Base-by-base conservation (phyloP, 2,797 vertebrate genomes). In the Perodicticus potto region DNA sequence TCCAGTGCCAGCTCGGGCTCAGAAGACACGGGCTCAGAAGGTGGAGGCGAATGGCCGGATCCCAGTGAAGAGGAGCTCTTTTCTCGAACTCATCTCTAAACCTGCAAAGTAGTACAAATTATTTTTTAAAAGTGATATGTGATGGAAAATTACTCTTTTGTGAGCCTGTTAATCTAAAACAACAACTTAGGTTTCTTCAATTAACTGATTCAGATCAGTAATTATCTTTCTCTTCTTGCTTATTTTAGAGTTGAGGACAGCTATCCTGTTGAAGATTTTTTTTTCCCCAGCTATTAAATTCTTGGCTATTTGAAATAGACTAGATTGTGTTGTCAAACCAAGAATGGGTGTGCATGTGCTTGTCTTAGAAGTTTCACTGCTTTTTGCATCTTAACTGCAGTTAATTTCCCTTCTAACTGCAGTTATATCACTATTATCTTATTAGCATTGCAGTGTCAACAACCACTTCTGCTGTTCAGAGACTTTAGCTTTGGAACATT, bases 281-380 rank as follows among this genome's bases (percentile, higher is more conserved):
- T 95, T 89, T 82, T 70, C 19, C 82, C 53, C 17, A 96, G 94
- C 98, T 98, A 98, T 98, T 98, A 89, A 97, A 97, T 98, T 97
- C 98, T 98, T 98, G 98, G 99, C 98, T 99, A 98, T 99, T 99
- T 98, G 99, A 99, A 98, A 97, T 99, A 99, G 99, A 99, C 98
- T 99, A 99, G 99, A 97, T 98, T 98, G 99, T 99, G 99, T 98
- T 99, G 99, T 99, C 98, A 98, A 97, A 98, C 98, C 97, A 95
- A 98, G 99, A 99, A 98, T 99, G 99, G 99, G 99, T 99, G 99
- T 99, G 99, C 99, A 99, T 99, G 99, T 99, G 99, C 99, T 99
- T 97, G 99, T 99, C 99, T 98, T 98, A 97, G 99, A 98, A 99
- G 98, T 98, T 98, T 98, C 99, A 98, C 99, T 98, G 99, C 99